Base-by-base conservation (phyloP, 1,140 invertebrate species). In the Anoplolepis gracilipes region DNA sequence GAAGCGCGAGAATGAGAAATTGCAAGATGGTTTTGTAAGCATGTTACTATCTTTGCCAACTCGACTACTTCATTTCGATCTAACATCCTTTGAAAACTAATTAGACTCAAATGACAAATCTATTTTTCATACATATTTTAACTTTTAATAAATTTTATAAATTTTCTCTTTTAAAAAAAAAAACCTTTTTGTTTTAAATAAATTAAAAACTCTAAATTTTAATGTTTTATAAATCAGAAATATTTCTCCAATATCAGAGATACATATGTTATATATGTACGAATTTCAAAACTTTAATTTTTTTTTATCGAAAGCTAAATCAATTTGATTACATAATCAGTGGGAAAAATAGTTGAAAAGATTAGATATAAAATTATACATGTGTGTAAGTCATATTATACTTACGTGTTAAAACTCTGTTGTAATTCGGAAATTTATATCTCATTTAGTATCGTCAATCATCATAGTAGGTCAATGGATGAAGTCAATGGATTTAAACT, bases 1-100 rank as follows among this genome's bases (percentile, higher is more conserved):
- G 46, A 55, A 4, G 53, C 36, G 30, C 25, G 25, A 59, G 78
- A 79, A 36, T 36, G 61, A 42, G 25, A 67, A 79, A 64, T 64
- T 49, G 22, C 30, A 8, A 22, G 28, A 61, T 19, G 53, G 6
- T 62, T 64, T 76, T 76, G 16, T 42, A 62, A 76, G 28, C 36
- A 19, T 77, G 16, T 49, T 59, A 19, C 36, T 77, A 25, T 30
- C 22, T 25, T 19, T 36, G 69, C 10, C 28, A 46, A 13, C 16
- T 30, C n/a, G 30, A 11, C n/a, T 76, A 8, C 19, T 22, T 33
- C 10, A 3, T 55, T 16, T 73, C 33, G 6, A n/a, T 53, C n/a
- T 49, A 36, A 57, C 8, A 55, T 55, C 3, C 8, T 6, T 36
- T 11, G 6, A 57, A 25, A 55, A 19, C 11, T 19, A 19, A 70